Percentiles rank a stretch among this genome's conserved stretches.
These are phyloP conservation scores for Pangasius macronema DNA, from an alignment of 2,797 vertebrate species.

Conservation along the genomic window DNA sequence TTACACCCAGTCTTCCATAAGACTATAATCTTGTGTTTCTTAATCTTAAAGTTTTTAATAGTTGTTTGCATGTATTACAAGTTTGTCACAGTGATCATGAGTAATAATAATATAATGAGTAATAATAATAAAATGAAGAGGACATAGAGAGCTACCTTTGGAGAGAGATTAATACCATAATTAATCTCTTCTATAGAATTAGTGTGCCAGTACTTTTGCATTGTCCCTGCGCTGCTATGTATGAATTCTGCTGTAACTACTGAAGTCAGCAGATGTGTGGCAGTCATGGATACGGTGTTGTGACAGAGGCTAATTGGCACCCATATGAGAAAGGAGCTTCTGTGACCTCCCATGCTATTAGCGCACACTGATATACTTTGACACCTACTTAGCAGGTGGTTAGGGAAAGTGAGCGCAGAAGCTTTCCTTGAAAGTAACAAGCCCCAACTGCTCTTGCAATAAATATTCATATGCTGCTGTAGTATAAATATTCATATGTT, in stretches of 20 bases:
- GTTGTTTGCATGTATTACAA: not conserved
- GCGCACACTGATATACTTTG: constrained; percentile 49
- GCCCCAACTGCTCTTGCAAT: constrained; percentile 31
- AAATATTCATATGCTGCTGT: constrained; percentile 41
- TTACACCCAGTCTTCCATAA: not conserved
- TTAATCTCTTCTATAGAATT: not conserved
- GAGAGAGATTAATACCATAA: not conserved
- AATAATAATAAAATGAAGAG: not conserved
- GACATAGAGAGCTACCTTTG: not conserved
- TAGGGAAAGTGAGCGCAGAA: constrained; percentile 30
- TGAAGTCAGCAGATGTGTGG: constrained; percentile 24
- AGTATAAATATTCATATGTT: constrained; percentile 37
- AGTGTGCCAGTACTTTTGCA: not conserved
- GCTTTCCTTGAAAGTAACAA: constrained; percentile 42
- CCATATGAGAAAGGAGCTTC: constrained; percentile 30
- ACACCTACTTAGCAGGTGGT: constrained; percentile 54
- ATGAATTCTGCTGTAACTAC: constrained; percentile 5
- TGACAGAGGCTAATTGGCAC: constrained; percentile 61
- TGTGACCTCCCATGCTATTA: constrained; percentile 46
- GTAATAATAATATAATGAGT: not conserved
- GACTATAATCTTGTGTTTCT: not conserved
- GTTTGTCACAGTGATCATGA: not conserved
- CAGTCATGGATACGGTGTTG: constrained; percentile 37
- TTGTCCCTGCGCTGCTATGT: not conserved
- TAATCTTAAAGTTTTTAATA: not conserved